These are phyloP conservation scores for Cheilosia impressa DNA, from an alignment of 2,888 invertebrate genomes.

Conservation along the genomic window DNA sequence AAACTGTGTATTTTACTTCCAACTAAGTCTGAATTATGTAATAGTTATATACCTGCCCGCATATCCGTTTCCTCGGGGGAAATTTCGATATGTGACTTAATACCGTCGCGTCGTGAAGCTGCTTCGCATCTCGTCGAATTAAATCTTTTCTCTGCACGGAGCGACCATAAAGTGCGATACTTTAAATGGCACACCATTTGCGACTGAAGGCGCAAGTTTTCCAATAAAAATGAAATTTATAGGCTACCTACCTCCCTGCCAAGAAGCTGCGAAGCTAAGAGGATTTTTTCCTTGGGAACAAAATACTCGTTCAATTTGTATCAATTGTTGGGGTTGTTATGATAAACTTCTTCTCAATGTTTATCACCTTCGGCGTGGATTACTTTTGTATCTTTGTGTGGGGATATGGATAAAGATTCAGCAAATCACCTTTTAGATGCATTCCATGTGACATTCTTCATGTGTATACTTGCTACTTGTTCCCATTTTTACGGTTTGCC, in stretches of 20 bases:
- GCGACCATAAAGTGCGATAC: slow-evolving; percentile 54
- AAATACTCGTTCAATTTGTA: slow-evolving; percentile 44
- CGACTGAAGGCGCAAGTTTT: slow-evolving; percentile 55
- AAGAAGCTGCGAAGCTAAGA: not conserved
- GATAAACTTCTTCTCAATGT: slow-evolving; percentile 45
- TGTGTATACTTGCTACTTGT: not conserved
- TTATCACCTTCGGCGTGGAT: slow-evolving; percentile 30
- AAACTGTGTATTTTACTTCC: slow-evolving; percentile 42
- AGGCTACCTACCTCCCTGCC: slow-evolving; percentile 1
- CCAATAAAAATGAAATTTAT: slow-evolving; percentile 62
- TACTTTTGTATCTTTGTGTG: slow-evolving; percentile 17
- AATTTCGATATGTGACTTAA: slow-evolving; percentile 43
- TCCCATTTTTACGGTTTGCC: slow-evolving; percentile 21
- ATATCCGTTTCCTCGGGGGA: slow-evolving; percentile 31
- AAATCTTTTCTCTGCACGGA: slow-evolving; percentile 48
- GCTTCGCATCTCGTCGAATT: slow-evolving; percentile 47
- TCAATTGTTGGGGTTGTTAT: slow-evolving; percentile 51
- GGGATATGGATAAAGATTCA: not conserved
- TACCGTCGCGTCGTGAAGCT: slow-evolving; percentile 43
- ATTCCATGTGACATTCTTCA: not conserved
- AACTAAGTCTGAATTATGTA: slow-evolving; percentile 46
- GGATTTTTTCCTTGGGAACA: not conserved
- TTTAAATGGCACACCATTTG: slow-evolving; percentile 59
- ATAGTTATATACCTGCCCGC: slow-evolving; percentile 26
- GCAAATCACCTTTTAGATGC: slow-evolving; percentile 17